These are phyloP conservation scores for Lottia scabra DNA, from an alignment of 2,888 invertebrate genomes.

Conservation along the genomic window DNA sequence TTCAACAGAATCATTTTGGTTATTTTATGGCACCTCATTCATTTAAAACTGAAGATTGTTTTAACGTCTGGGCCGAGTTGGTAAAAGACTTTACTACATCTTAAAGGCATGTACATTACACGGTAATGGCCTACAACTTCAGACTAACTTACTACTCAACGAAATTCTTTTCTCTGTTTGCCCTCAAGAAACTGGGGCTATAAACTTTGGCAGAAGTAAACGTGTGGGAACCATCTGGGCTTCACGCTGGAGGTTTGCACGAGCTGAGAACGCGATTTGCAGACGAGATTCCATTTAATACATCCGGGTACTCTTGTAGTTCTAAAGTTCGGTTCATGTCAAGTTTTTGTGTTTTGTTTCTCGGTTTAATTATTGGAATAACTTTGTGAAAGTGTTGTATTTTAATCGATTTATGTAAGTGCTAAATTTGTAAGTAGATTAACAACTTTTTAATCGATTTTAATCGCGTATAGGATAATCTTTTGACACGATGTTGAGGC, in stretches of 20 bases:
- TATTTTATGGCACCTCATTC: neutral
- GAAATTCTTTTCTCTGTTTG: constrained; percentile 3
- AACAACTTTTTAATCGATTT: neutral
- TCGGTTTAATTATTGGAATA: neutral
- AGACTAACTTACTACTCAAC: neutral
- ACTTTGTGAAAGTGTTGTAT: neutral
- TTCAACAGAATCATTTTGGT: neutral
- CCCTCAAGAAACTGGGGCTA: constrained; percentile 4
- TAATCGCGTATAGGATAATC: too few relatives aligned
- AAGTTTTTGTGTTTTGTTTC: neutral
- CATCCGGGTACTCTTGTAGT: neutral
- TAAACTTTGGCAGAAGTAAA: constrained; percentile 5
- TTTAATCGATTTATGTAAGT: neutral
- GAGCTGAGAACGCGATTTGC: constrained; percentile 4
- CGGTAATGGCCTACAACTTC: neutral
- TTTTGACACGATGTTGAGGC: too few relatives aligned
- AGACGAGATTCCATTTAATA: neutral
- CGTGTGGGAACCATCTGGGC: constrained; percentile 7
- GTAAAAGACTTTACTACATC: neutral
- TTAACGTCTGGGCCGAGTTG: neutral
- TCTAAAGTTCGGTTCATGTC: neutral
- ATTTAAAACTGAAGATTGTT: neutral
- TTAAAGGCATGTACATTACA: neutral
- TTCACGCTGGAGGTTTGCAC: constrained; percentile 1
- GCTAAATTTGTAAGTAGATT: neutral